Conservation (phyloP, 2,888 invertebrate species). For the Anoplius nigerrimus region DNA sequence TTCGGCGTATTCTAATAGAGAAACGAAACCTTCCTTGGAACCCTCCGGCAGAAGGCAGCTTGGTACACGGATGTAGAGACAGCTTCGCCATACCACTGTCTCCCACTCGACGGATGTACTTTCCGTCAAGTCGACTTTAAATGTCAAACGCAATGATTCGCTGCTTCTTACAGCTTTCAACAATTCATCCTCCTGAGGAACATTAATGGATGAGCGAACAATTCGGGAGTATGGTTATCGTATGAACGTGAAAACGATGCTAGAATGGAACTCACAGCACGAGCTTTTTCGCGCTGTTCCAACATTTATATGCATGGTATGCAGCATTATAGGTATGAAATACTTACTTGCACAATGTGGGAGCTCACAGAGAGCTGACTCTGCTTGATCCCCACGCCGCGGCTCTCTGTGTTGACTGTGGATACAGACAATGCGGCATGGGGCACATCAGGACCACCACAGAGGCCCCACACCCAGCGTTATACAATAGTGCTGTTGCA, state of each 20-base stretch:
- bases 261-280: neutral
- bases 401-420: constrained; percentile 81
- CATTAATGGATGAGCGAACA: neutral
- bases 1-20: constrained; percentile 96
- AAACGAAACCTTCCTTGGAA: constrained; percentile 96
- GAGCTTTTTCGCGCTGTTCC: neutral
- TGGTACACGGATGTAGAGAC: constrained; percentile 93
- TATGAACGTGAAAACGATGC: neutral
- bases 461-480: constrained; percentile 99
- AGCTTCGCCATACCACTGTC: constrained; percentile 85
- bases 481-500: constrained; percentile 77
- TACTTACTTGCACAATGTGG: constrained; percentile 74
- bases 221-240: neutral
- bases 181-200: constrained; percentile 75
- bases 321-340: neutral
- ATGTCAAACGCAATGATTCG: constrained; percentile 83
- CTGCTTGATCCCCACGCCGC: constrained; percentile 82
- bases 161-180: constrained; percentile 82
- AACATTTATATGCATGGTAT: neutral
- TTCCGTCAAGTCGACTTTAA: constrained; percentile 87
- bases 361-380: constrained; percentile 82
- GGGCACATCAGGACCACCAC: constrained; percentile 99
- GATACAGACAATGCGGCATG: constrained; percentile 84
- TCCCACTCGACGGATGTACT: constrained; percentile 90
- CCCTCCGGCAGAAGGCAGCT: constrained; percentile 90